phyloP scores from a whole-genome alignment of 2,113 vertebrate genomes.

The Oreocharis arfaki region DNA sequence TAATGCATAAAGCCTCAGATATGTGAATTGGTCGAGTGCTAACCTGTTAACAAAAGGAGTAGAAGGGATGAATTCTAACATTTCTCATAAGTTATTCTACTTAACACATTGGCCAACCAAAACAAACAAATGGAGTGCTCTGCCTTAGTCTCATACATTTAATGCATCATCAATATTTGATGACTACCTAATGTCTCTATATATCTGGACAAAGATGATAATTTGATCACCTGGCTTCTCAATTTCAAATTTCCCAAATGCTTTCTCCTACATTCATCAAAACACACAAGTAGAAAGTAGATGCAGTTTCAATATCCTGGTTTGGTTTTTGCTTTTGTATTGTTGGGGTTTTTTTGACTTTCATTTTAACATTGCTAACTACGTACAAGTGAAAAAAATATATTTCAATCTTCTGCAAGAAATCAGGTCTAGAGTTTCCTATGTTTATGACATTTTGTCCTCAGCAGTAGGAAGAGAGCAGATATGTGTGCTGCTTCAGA shows the following conservation, averaged over 20 bases:
- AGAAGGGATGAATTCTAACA: constrained; percentile 63
- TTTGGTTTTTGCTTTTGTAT: not conserved
- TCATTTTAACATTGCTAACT: not conserved
- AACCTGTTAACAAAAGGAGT: constrained; percentile 70
- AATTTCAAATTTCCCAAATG: not conserved
- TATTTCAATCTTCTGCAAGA: not conserved
- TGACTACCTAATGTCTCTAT: constrained; percentile 57
- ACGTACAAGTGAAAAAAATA: not conserved
- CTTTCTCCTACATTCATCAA: not conserved
- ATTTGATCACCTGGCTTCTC: constrained; percentile 27
- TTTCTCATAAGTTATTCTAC: constrained; percentile 63
- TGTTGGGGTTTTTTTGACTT: not conserved
- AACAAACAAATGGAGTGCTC: constrained; percentile 54
- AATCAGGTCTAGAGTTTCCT: not conserved
- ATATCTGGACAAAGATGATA: constrained; percentile 1
- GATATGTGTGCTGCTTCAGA: not conserved
- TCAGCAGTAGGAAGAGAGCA: not conserved
- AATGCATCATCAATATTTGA: constrained; percentile 72
- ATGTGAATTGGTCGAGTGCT: constrained; percentile 68
- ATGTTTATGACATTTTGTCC: not conserved
- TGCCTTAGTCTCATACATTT: constrained; percentile 49
- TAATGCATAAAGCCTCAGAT: constrained; percentile 70
- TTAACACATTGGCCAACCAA: constrained; percentile 63
- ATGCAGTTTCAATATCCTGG: not conserved
- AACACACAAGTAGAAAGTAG: not conserved